Base-by-base conservation (phyloP, 2,113 vertebrate species). In the Petrocephalus zakoni region DNA sequence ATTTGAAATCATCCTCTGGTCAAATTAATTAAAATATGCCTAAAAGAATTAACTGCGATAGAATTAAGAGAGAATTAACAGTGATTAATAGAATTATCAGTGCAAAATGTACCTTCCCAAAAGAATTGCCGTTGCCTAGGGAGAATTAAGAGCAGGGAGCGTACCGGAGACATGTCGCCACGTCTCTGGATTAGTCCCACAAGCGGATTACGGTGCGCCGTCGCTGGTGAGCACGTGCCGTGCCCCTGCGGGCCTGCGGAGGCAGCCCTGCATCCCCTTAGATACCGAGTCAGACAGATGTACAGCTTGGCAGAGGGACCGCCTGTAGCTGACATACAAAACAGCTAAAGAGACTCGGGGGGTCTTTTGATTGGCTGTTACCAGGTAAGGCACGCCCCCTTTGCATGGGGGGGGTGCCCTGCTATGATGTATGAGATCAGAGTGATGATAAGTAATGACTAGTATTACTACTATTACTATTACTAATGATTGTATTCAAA, bases 81-180 rank as follows among this genome's bases (percentile, higher is more conserved):
- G 52, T 61, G 85, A 87, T 56, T 87, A 87, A 87, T 87, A 46
- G 55, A 87, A 87, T 87, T 87, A 58, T 87, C 85, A 58, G 85
- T 87, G 85, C 55, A 58, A 87, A 56, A 58, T 37, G 53, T 87
- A 53, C 52, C 85, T 87, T 87, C 85, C 85, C 85, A 87, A 46
- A 37, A 58, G 85, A 58, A 37, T 87, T 87, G 9, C n/a, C 7
- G 17, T 46, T 58, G 85, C 55, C 55, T 34, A 42, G 52, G 53
- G 53, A 86, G 85, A 34, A 53, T 21, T 58, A 53, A 58, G 55
- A 51, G 15, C n/a, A 85, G 52, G 84, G 25, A 85, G 25, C 46
- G 21, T 85, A 6, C n/a, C 25, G 51, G 49, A 85, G 49, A 53
- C 47, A 64, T 25, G 61, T n/a, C n/a, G 61, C 11, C 81, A 25